Evolutionary conservation across 2,797 vertebrate genomes (phyloP), one percentile per base, ranked within the genome.

Genomic region (Anabas testudineus): DNA sequence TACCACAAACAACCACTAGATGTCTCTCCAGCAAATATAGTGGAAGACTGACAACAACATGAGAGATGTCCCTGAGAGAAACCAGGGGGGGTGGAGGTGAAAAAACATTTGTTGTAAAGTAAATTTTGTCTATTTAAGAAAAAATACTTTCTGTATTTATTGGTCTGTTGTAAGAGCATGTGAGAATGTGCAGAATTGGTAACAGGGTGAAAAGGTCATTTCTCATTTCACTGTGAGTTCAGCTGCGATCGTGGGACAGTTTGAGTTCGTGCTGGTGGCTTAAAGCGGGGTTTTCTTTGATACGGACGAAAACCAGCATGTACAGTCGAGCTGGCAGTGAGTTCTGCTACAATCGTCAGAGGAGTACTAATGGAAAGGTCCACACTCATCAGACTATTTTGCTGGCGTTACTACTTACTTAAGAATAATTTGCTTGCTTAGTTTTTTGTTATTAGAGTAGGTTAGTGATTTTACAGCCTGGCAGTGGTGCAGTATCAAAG

Each of bases 171-270:
- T 67, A 39, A 2, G 42, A 59, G 30, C 18, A 0, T 72, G 73
- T 72, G 51, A 82, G 60, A 84, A 87, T 84, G 76, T 63, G 10
- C 22, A 66, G 69, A 68, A 67, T 51, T 19, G 21, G 52, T 6
- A 8, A 28, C 18, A 5, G 58, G 84, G 74, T 77, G 62, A 66
- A 85, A 72, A 82, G 87, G 82, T 87, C 84, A 85, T 21, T 42
- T 81, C n/a, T 76, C 81, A 9, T 71, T 36, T 66, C 43, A 42
- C 65, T 60, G 87, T 26, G 78, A 85, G 52, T 10, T 71, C 59
- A 56, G 19, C 9, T 34, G 74, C 34, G 67, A 60, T 24, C 9
- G 26, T 65, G 65, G 61, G 67, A 78, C 53, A 19, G 19, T 65
- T 56, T 7, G 14, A 2, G 21, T 10, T 6, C 39, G 2, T 10